These are phyloP conservation scores for Rhabdomys pumilio DNA, from an alignment of 2,797 vertebrate species.

Conservation along the genomic window DNA sequence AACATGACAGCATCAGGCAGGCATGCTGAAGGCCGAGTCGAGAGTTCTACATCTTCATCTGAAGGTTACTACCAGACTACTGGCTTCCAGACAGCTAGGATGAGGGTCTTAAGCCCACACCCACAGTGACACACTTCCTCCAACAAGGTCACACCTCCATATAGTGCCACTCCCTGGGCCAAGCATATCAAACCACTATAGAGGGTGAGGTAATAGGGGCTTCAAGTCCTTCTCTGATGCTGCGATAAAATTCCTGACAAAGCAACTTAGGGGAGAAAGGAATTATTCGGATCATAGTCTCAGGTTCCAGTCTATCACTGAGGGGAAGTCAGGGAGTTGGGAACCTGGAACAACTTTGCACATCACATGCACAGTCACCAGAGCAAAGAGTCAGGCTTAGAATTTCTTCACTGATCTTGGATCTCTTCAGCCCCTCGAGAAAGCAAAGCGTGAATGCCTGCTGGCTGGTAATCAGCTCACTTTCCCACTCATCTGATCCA, in stretches of 20 bases:
- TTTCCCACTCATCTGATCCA: rapidly evolving
- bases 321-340: not conserved
- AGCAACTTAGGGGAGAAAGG: not conserved
- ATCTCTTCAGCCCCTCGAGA: not conserved
- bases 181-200: not conserved
- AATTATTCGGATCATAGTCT: not conserved
- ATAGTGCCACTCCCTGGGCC: not conserved
- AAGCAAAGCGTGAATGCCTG: not conserved
- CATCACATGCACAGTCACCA: too few species aligned
- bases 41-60: not conserved
- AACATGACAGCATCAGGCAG: not conserved
- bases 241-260: not conserved
- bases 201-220: not conserved
- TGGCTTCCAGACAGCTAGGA: not conserved
- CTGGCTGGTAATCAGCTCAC: not conserved
- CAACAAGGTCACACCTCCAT: not conserved
- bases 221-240: not conserved
- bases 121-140: not conserved
- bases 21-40: not conserved
- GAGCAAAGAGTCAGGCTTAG: not conserved
- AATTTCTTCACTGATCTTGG: not conserved
- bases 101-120: not conserved
- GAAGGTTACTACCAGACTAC: not conserved
- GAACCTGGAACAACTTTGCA: not conserved
- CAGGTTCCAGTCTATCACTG: not conserved